These are phyloP conservation scores for Eudemis profundana DNA, from an alignment of 2,888 invertebrate species.

Conservation along the genomic window DNA sequence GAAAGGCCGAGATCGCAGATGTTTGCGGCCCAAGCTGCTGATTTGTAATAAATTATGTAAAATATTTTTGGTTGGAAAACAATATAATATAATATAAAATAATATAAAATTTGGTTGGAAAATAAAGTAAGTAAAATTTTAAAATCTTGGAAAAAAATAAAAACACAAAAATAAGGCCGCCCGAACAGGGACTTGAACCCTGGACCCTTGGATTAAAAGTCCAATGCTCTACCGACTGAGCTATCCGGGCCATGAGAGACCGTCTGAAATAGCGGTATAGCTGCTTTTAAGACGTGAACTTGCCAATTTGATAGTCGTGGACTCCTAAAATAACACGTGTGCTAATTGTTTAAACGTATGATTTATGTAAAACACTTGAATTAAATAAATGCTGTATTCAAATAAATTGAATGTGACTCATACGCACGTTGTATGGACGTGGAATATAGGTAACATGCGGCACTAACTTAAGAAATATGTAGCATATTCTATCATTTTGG, in stretches of 20 bases:
- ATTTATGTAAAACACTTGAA: conserved; percentile 10
- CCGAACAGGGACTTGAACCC: conserved; percentile 92
- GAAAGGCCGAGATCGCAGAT: no score
- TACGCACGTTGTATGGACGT: not conserved
- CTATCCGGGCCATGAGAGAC: conserved; percentile 85
- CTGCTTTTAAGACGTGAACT: not conserved
- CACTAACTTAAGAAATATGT: no score
- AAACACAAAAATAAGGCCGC: conserved; percentile 62
- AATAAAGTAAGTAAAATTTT: not conserved
- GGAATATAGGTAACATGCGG: not conserved
- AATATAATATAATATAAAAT: no score
- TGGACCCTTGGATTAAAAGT: conserved; percentile 92
- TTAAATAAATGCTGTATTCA: not conserved
- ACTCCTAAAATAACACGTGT: conserved; percentile 15
- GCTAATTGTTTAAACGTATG: not conserved
- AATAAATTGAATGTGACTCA: conserved; percentile 10
- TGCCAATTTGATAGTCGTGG: not conserved
- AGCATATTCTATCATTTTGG: no score
- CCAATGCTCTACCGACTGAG: conserved; percentile 91
- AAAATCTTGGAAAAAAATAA: conserved; percentile 6
- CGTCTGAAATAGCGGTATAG: conserved; percentile 10
- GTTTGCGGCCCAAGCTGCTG: no score
- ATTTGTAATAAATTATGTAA: no score
- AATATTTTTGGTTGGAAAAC: no score
- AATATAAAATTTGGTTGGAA: no score